Percentiles rank a stretch among this genome's conserved stretches.
Evolutionary conservation across 1,140 invertebrate species (phyloP).

Genomic region (Cyrtorhinus lividipennis): DNA sequence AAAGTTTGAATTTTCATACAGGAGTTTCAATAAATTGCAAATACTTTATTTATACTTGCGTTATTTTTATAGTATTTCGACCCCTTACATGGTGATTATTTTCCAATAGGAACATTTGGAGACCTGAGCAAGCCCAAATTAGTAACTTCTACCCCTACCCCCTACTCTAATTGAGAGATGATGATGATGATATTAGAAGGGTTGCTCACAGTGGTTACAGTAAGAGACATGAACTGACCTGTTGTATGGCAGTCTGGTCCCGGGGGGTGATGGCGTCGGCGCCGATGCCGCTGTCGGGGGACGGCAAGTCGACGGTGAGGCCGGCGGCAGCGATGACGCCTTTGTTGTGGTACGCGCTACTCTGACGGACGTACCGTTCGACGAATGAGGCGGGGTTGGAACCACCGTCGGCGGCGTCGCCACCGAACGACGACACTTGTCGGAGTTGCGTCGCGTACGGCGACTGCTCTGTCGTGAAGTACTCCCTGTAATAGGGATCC

Average conservation of each 20-base stretch:
- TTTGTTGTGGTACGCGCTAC: conserved; percentile 35
- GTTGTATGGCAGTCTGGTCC: conserved; percentile 72
- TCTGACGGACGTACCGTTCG: conserved; percentile 41
- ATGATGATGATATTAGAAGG: too few species aligned
- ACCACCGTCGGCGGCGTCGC: conserved; percentile 26
- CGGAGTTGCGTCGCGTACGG: conserved; percentile 38
- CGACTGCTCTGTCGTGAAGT: conserved; percentile 30
- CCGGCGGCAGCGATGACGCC: conserved; percentile 42
- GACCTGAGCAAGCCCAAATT: too few species aligned
- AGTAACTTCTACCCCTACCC: too few species aligned
- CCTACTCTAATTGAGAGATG: too few species aligned
- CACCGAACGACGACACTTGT: conserved; percentile 33
- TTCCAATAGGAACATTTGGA: too few species aligned
- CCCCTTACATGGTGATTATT: too few species aligned
- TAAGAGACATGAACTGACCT: too few species aligned
- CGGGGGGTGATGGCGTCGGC: conserved; percentile 78
- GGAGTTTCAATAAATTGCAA: too few species aligned
- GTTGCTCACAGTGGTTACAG: too few species aligned
- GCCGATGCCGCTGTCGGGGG: conserved; percentile 81
- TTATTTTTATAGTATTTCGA: too few species aligned
- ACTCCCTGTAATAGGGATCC: conserved; percentile 33
- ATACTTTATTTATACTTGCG: too few species aligned
- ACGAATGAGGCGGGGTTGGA: conserved; percentile 34
- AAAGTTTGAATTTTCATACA: too few species aligned
- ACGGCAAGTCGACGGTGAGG: conserved; percentile 77